Conservation (phyloP, 2,797 vertebrate genomes). For the Monodelphis domestica region DNA sequence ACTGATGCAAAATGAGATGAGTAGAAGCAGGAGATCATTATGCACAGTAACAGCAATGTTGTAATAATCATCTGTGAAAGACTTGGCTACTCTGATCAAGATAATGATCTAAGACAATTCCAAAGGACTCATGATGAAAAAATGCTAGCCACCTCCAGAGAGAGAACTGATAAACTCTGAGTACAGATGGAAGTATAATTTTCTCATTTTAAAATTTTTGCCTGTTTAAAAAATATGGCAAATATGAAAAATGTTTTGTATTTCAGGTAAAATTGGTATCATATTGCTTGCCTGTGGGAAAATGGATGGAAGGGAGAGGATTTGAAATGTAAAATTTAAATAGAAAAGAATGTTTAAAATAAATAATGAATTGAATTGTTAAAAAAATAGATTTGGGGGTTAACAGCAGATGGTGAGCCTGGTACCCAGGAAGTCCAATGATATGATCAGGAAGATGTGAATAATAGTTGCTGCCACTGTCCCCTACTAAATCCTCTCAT, state of each 20-base stretch:
- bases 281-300: background rate
- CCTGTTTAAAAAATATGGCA: background rate
- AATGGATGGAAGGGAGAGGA: background rate
- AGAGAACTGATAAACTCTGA: background rate
- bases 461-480: background rate
- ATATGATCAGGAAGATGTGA: background rate
- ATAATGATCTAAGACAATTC: background rate
- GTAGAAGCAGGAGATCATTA: background rate
- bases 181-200: background rate
- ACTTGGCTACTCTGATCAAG: background rate
- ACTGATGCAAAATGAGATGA: background rate
- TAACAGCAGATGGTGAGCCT: background rate
- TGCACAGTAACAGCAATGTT: background rate
- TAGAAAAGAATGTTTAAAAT: background rate
- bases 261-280: background rate
- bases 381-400: background rate
- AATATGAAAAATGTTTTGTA: background rate
- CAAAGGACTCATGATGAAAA: background rate
- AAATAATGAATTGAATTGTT: background rate
- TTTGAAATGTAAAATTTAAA: background rate
- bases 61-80: background rate
- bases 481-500: background rate
- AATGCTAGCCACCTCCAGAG: background rate
- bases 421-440: background rate
- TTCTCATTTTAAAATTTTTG: background rate